Percentiles rank a stretch among this genome's conserved stretches.
Conservation (phyloP, 1,140 invertebrate genomes). For the Tetramorium parvispinum region DNA sequence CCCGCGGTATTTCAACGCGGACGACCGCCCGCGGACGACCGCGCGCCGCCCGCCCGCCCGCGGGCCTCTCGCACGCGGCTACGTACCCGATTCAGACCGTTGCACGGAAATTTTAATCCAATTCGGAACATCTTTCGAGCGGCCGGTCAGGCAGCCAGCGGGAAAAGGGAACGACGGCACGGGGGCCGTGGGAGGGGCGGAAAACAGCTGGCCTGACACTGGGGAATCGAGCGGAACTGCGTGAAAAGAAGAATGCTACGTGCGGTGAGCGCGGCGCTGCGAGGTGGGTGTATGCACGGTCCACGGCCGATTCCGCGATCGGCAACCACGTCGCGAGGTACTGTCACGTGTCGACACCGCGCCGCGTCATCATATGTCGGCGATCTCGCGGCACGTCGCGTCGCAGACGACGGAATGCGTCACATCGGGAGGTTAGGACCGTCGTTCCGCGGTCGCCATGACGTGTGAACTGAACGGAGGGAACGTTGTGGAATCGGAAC, state of each 20-base stretch:
- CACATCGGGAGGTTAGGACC: slow-evolving; percentile 51
- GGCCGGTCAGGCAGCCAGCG: slow-evolving; percentile 78
- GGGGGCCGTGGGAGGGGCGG: too few relatives aligned
- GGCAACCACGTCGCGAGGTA: not conserved
- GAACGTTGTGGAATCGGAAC: slow-evolving; percentile 53
- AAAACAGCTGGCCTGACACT: slow-evolving; percentile 77
- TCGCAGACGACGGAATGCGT: not conserved
- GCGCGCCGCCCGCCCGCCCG: too few relatives aligned
- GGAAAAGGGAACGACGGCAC: slow-evolving; percentile 80
- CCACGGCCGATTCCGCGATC: not conserved
- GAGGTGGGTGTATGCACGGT: slow-evolving; percentile 71
- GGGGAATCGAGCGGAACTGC: not conserved
- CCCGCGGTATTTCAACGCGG: not conserved
- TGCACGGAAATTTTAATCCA: slow-evolving; percentile 85
- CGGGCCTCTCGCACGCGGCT: slow-evolving; percentile 65
- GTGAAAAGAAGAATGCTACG: slow-evolving; percentile 80
- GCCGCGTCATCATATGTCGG: not conserved
- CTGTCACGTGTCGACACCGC: not conserved
- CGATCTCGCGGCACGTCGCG: not conserved
- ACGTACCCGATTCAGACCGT: slow-evolving; percentile 81
- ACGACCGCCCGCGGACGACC: not conserved
- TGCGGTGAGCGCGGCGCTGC: slow-evolving; percentile 69
- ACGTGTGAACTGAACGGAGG: not conserved
- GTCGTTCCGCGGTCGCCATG: not conserved
- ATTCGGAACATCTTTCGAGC: slow-evolving; percentile 84